Conservation (phyloP, 2,113 vertebrate genomes). For the Gobius niger region DNA sequence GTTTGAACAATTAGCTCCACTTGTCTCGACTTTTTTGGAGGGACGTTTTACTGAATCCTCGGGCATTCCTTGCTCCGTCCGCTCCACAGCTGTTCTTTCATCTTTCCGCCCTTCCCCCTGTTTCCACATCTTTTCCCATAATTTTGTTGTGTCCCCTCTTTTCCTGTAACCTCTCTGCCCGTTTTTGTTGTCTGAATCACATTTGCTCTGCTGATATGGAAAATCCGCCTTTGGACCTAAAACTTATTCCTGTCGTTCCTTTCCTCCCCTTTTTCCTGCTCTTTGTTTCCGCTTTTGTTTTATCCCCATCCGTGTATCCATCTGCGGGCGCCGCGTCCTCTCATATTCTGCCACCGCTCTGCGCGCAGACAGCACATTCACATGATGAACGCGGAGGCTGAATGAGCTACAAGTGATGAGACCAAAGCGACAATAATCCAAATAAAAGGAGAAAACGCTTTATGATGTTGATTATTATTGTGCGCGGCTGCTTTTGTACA, state of each 20-base stretch:
- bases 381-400: conserved; percentile 27
- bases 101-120: conserved; percentile 42
- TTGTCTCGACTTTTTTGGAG: conserved; percentile 34
- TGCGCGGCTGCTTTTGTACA: conserved; percentile 21
- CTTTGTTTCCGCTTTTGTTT: conserved; percentile 55
- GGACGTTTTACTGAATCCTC: neutral
- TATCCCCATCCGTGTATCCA: conserved; percentile 57
- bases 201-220: conserved; percentile 68
- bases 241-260: conserved; percentile 54
- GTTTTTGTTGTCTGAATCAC: conserved; percentile 64
- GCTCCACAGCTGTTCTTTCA: conserved; percentile 35
- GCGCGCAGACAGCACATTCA: conserved; percentile 18
- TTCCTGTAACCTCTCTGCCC: conserved; percentile 47
- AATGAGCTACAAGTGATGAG: conserved; percentile 31
- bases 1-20: neutral
- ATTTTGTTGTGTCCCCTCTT: conserved; percentile 35
- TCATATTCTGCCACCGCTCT: conserved; percentile 22
- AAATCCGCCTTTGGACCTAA: conserved; percentile 67
- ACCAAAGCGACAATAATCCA: conserved; percentile 7
- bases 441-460: conserved; percentile 8
- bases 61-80: conserved; percentile 20
- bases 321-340: conserved; percentile 58
- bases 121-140: conserved; percentile 33
- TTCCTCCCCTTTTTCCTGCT: conserved; percentile 42
- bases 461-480: conserved; percentile 10